Conservation (phyloP, 2,888 invertebrate genomes). For the Ochlodes sylvanus region DNA sequence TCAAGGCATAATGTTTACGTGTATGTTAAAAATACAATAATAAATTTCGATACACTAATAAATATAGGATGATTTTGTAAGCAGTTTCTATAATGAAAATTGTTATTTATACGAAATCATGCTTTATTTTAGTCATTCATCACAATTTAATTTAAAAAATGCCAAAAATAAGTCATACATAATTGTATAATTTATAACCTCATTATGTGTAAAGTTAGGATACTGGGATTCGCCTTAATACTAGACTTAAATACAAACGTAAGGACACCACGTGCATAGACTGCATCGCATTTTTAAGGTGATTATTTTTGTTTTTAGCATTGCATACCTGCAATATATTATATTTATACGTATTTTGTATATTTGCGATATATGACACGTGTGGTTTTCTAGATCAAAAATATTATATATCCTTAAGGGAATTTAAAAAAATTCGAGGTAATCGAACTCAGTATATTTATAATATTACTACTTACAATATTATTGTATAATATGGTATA, state of each 20-base stretch:
- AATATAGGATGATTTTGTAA: constrained; percentile 45
- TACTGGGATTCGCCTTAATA: constrained; percentile 74
- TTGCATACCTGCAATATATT: constrained; percentile 59
- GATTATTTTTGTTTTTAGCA: constrained; percentile 56
- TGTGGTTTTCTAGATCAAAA: constrained; percentile 42
- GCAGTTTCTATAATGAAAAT: constrained; percentile 41
- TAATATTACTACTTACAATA: neutral
- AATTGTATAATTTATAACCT: constrained; percentile 68
- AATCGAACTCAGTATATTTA: constrained; percentile 9
- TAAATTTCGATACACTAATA: constrained; percentile 34
- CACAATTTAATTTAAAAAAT: constrained; percentile 64
- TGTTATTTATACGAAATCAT: constrained; percentile 39
- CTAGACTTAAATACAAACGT: constrained; percentile 61
- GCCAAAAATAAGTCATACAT: constrained; percentile 72
- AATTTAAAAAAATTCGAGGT: constrained; percentile 26
- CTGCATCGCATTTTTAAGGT: constrained; percentile 80
- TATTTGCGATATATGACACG: constrained; percentile 48
- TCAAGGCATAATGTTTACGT: constrained; percentile 70
- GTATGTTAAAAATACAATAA: constrained; percentile 39
- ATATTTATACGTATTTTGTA: constrained; percentile 49
- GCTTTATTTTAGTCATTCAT: constrained; percentile 52
- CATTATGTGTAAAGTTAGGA: constrained; percentile 73
- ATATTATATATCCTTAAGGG: constrained; percentile 14
- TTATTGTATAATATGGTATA: neutral
- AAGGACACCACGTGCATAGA: constrained; percentile 77